Base-by-base conservation (phyloP, 64 coral and sea anemone genomes). In the Stichodactyla mertensii region DNA sequence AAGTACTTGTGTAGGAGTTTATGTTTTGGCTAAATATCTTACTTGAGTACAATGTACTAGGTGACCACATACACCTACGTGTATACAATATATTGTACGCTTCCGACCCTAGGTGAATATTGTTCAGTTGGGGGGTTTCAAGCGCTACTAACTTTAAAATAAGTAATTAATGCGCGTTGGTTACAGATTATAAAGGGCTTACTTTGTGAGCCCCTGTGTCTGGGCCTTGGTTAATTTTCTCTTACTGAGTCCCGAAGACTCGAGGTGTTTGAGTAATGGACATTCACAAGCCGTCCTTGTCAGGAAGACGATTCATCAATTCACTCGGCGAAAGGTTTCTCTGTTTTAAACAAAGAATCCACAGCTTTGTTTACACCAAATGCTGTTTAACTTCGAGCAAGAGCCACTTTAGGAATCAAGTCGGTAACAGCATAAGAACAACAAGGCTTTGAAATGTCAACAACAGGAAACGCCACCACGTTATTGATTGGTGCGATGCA, bases 361-460 rank as follows among this genome's bases (percentile, higher is more conserved):
- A 74, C 69, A 74, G 22, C 22, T 74, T 74, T 74, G 22, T 74
- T 74, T 74, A 74, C 69, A 19, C 26, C 69, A 74, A 27, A 74
- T 27, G 24, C 69, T 26, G 24, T 74, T 74, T 10, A 27, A 28
- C 69, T 74, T 74, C 23, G 69, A 74, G 69, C 22, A 74, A 74
- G 20, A 74, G 20, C 69, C 69, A 74, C 69, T 45, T 45, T 27
- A 74, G n/a, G 27, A 74, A 13, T 74, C 24, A 74, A 74, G 69
- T 74, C 16, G 69, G 69, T 74, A 74, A 14, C 10, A 74, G 26
- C 69, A 74, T 12, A 69, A 61, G 18, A n/a, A 36, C 69, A 74
- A 74, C 69, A 74, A 74, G 69, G 69, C 69, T 74, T n/a, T 31
- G 69, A 28, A 74, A 74, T 27, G 69, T 74, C 69, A 74, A 74